Percentiles rank a stretch among this genome's conserved stretches.
Evolutionary conservation across 2,797 vertebrate species (phyloP).

Genomic region (Microhierax caerulescens): DNA sequence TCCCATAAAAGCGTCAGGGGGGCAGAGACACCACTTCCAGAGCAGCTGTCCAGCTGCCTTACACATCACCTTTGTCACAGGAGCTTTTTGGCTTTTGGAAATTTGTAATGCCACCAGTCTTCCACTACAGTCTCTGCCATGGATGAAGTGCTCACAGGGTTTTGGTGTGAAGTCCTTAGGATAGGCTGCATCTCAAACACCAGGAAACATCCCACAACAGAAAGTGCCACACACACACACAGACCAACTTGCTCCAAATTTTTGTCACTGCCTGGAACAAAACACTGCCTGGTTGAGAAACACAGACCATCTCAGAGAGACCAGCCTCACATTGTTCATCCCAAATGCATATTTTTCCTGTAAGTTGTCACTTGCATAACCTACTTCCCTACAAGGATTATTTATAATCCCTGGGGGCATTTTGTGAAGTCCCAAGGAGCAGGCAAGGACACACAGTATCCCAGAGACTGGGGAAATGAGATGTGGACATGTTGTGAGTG

Average conservation of each 20-base stretch:
- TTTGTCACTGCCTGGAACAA: background rate
- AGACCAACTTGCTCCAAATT: background rate
- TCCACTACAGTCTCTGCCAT: background rate
- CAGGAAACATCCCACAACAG: background rate
- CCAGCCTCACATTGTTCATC: background rate
- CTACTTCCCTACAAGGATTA: background rate
- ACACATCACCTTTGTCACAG: too few relatives aligned
- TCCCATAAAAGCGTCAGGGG: background rate
- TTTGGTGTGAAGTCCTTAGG: background rate
- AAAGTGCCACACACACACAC: background rate
- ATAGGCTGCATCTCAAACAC: background rate
- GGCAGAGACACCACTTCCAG: fast-evolving
- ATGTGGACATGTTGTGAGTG: background rate
- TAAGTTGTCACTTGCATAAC: background rate
- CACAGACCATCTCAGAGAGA: background rate
- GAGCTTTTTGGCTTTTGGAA: background rate
- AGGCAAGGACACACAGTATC: background rate
- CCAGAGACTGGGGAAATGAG: background rate
- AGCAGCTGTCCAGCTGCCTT: background rate
- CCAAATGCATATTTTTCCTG: background rate
- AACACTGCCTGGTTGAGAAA: background rate
- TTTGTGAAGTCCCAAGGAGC: background rate
- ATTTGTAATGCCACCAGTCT: background rate
- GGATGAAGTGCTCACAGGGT: background rate
- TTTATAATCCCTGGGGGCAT: background rate